Conservation (phyloP, 2,113 vertebrate genomes). For the Lynx canadensis region DNA sequence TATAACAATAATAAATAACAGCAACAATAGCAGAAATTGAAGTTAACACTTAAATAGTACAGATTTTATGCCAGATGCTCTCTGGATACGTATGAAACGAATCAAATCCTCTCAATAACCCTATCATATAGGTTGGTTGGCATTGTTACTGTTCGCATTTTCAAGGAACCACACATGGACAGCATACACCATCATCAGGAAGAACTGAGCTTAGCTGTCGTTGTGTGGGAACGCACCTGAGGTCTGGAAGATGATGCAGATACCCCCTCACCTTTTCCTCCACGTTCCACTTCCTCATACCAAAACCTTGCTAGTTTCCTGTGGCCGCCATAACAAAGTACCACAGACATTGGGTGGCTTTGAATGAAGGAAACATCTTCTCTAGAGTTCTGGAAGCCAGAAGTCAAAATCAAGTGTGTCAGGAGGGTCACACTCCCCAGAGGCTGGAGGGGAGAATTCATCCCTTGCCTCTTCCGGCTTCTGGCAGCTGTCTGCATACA, state of each 20-base stretch:
- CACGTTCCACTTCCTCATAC: background rate
- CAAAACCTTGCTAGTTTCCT: background rate
- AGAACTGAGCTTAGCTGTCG: background rate
- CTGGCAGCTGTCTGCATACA: fast-evolving
- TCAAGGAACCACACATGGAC: background rate
- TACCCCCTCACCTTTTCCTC: background rate
- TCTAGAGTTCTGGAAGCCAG: background rate
- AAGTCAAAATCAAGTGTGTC: background rate
- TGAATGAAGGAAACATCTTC: background rate
- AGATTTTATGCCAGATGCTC: background rate
- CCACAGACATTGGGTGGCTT: background rate
- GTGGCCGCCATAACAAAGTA: background rate
- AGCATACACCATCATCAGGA: background rate
- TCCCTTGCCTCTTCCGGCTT: background rate
- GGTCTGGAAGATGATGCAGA: background rate
- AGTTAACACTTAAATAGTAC: background rate
- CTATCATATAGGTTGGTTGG: too few relatives aligned
- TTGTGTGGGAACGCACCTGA: background rate
- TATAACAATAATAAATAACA: background rate
- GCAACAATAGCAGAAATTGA: background rate
- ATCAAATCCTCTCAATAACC: background rate
- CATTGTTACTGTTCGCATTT: background rate
- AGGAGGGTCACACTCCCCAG: fast-evolving
- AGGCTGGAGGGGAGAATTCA: background rate
- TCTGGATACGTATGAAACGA: background rate